phyloP scores from a whole-genome alignment of 2,888 invertebrate species.

The Drosophila phalerata region DNA sequence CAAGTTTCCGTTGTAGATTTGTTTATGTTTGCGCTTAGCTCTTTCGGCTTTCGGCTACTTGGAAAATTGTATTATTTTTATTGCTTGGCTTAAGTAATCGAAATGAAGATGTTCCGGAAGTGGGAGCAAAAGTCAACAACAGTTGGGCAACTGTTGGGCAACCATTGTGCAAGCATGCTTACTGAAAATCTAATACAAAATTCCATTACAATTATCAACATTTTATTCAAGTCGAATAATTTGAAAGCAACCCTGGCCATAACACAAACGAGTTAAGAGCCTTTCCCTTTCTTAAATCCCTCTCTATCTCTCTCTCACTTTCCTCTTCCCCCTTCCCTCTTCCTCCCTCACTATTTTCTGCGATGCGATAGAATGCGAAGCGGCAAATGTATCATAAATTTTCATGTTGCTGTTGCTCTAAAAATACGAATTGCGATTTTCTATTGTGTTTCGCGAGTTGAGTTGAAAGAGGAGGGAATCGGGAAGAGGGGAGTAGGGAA shows the following conservation, averaged over 20 bases:
- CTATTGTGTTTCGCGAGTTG: constrained; percentile 61
- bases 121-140: constrained; percentile 21
- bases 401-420: constrained; percentile 72
- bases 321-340: background rate
- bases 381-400: constrained; percentile 77
- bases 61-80: constrained; percentile 53
- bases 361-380: constrained; percentile 26
- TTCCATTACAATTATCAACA: constrained; percentile 78
- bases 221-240: constrained; percentile 66
- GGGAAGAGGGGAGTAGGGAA: constrained; percentile 1
- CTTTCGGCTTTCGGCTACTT: constrained; percentile 40
- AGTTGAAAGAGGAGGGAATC: background rate
- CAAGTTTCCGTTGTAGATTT: constrained; percentile 42
- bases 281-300: background rate
- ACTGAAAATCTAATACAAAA: constrained; percentile 57
- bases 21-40: constrained; percentile 51
- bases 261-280: constrained; percentile 47
- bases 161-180: background rate
- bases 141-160: constrained; percentile 26
- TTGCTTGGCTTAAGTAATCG: constrained; percentile 67
- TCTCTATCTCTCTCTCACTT: background rate
- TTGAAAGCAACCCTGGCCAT: constrained; percentile 45
- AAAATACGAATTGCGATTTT: constrained; percentile 77
- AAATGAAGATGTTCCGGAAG: constrained; percentile 61
- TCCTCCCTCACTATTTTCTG: background rate